Evolutionary conservation across 1,140 invertebrate species (phyloP).

Genomic region (Achatina immaculata): DNA sequence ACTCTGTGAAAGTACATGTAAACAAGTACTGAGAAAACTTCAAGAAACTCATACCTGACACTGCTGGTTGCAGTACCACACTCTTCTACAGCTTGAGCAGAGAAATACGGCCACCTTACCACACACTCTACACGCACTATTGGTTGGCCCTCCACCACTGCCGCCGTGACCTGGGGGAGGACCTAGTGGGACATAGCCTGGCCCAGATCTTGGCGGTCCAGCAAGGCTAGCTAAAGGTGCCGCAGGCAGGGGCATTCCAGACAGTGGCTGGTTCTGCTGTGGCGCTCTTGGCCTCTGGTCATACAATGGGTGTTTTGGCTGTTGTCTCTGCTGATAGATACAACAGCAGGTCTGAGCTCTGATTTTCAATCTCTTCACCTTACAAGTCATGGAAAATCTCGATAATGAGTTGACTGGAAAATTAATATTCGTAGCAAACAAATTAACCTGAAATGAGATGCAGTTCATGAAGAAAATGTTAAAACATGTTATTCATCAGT

Average conservation of each 20-base stretch:
- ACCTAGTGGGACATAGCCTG: not conserved
- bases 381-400: too few relatives aligned
- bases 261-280: not conserved
- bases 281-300: not conserved
- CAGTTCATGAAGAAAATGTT: too few relatives aligned
- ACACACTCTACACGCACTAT: constrained; percentile 41
- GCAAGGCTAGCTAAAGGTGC: not conserved
- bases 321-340: constrained; percentile 13
- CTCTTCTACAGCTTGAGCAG: constrained; percentile 40
- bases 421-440: too few relatives aligned
- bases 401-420: too few relatives aligned
- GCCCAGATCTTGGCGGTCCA: not conserved
- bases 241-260: not conserved
- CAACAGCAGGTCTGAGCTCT: too few relatives aligned
- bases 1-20: not conserved
- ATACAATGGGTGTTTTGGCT: not conserved
- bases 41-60: constrained; percentile 38
- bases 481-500: too few relatives aligned
- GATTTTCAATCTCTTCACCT: too few relatives aligned
- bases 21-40: not conserved
- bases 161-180: not conserved
- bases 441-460: too few relatives aligned
- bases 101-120: constrained; percentile 38
- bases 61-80: constrained; percentile 45
- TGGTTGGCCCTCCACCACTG: not conserved